Evolutionary conservation across 2,888 invertebrate genomes (phyloP), one percentile per base, ranked within the genome.

Genomic region (Eumacrocentrus americanus): DNA sequence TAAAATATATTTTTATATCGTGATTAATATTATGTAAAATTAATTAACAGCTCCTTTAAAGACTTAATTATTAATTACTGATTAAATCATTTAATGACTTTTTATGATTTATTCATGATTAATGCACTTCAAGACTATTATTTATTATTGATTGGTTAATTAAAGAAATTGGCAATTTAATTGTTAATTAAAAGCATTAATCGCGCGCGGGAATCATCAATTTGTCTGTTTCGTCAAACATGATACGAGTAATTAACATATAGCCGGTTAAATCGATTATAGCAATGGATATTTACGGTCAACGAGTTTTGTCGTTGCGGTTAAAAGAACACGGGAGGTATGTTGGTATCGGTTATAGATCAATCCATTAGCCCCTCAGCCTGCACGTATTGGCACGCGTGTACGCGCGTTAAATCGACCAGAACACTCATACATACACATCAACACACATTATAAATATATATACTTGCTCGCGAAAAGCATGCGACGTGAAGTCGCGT

Each of bases 401-500:
- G 18, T 34, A 16, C 38, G 29, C 20, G 48, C 34, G 20, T 29
- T 50, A 50, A 50, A 50, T 50, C 35, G 11, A 34, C 34, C 20
- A 35, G 14, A 46, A 12, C 20, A 46, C n/a, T 11, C 46, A 25
- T 7, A 12, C 4, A n/a, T 34, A 9, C 16, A 34, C 34, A 14
- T 11, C n/a, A 46, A 7, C n/a, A n/a, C n/a, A n/a, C n/a, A n/a
- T n/a, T n/a, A n/a, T n/a, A n/a, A n/a, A n/a, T n/a, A n/a, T n/a
- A n/a, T 40, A 11, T 14, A 12, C 40, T 40, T 40, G 46, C 11
- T 20, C 4, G 5, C 18, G 18, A 20, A 29, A 48, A 29, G 69
- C 70, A 70, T 64, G 64, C 66, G 62, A 18, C 18, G 60, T 40
- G 9, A 29, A 29, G 29, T 29, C 29, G n/a, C n/a, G 12, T 40